A percentile compares a stretch with the other conserved stretches of the same genome.
Conservation (phyloP, 2,888 invertebrate species). For the Trichacis sp. region DNA sequence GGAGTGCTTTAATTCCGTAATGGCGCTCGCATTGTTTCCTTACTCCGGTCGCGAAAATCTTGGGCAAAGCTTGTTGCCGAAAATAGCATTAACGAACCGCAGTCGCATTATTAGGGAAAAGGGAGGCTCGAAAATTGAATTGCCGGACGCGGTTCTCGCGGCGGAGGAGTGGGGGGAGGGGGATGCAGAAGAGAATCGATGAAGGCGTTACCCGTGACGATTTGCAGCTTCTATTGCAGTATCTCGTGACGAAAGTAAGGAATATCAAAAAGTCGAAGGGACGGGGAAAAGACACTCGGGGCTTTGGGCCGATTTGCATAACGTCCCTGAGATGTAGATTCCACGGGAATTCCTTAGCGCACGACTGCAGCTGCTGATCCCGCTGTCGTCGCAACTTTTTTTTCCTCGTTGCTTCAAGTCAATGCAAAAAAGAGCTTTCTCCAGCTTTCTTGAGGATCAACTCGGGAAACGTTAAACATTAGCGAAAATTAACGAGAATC, state of each 20-base stretch:
- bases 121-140: no score
- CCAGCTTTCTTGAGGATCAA: background rate
- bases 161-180: no score
- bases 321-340: background rate
- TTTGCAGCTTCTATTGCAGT: background rate
- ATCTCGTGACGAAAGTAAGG: background rate
- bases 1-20: background rate
- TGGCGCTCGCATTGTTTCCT: no score
- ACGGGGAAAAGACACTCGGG: background rate
- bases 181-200: background rate
- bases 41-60: no score
- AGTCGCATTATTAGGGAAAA: no score
- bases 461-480: no score
- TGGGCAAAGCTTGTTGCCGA: no score
- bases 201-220: background rate
- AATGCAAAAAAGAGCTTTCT: slow-evolving; percentile 9
- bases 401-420: background rate
- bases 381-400: background rate
- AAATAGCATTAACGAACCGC: no score
- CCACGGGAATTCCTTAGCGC: background rate
- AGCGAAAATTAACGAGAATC: no score
- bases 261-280: background rate
- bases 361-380: background rate
- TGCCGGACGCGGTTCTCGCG: no score
- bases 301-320: background rate